phyloP scores from a whole-genome alignment of 2,888 invertebrate genomes.

The Cremastobaeus sp. region DNA sequence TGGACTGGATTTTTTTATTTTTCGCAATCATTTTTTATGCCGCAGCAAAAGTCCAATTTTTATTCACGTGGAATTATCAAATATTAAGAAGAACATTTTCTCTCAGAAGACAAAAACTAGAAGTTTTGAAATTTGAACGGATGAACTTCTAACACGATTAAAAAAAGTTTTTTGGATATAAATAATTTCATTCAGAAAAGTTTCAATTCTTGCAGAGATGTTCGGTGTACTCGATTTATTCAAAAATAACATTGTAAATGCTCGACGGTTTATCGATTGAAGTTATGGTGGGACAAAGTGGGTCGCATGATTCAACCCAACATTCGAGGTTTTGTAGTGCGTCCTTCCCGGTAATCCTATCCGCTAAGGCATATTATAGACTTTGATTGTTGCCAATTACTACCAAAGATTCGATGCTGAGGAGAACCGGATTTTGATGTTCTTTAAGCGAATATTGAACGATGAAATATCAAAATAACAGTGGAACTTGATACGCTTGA shows the following conservation, averaged over 20 bases:
- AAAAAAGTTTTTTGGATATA: too few species aligned
- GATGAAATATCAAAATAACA: too few species aligned
- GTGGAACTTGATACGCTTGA: too few species aligned
- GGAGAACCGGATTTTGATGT: constrained; percentile 19
- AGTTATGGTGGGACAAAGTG: constrained; percentile 34
- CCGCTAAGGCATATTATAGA: constrained; percentile 24
- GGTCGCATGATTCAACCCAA: constrained; percentile 29
- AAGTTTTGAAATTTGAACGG: too few species aligned
- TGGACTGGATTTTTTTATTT: constrained; percentile 13
- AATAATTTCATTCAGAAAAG: too few species aligned
- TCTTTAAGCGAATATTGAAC: constrained; percentile 1
- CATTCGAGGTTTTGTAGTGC: constrained; percentile 31
- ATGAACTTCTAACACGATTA: too few species aligned
- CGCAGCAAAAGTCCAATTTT: too few species aligned
- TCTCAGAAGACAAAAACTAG: too few species aligned
- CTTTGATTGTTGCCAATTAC: constrained; percentile 17
- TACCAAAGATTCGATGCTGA: constrained; percentile 1
- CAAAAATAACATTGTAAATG: constrained; percentile 10
- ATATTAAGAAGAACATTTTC: too few species aligned
- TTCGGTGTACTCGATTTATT: too few species aligned
- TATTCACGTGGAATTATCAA: too few species aligned
- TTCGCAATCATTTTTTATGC: constrained; percentile 38
- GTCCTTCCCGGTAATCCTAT: constrained; percentile 27
- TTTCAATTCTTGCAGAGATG: too few species aligned
- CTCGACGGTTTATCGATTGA: constrained; percentile 32